Conservation (phyloP, 2,113 vertebrate species). For the Furnarius figulus region DNA sequence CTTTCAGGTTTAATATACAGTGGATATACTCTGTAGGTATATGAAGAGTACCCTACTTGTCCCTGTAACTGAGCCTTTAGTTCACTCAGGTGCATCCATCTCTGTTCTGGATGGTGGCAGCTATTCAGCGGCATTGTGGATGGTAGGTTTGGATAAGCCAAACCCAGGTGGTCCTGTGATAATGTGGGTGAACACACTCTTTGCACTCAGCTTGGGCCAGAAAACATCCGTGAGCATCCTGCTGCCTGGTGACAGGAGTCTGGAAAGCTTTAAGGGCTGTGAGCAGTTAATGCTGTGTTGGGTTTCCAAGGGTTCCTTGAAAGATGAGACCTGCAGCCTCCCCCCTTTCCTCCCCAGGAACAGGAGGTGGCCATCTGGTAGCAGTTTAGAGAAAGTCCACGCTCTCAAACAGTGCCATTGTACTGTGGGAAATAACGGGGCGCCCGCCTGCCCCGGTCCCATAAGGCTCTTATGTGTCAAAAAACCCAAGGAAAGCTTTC, state of each 20-base stretch:
- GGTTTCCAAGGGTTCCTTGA: conserved; percentile 48
- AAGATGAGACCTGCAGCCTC: conserved; percentile 54
- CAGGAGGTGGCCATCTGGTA: conserved; percentile 69
- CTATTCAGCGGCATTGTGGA: fast-evolving
- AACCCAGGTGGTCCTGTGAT: fast-evolving
- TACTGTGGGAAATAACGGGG: conserved; percentile 11
- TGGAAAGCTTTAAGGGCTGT: neutral
- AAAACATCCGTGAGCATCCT: neutral
- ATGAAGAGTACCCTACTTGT: neutral
- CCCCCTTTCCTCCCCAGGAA: conserved; percentile 40
- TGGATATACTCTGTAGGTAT: fast-evolving
- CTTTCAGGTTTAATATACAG: neutral
- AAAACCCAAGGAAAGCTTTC: conserved; percentile 22
- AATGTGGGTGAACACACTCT: fast-evolving
- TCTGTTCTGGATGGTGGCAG: neutral
- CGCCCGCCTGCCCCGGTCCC: conserved; percentile 9
- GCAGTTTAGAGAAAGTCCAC: conserved; percentile 32
- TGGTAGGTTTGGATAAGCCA: neutral
- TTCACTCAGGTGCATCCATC: neutral
- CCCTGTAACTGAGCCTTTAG: neutral
- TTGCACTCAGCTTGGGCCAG: neutral
- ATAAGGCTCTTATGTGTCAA: neutral
- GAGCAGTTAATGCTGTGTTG: neutral
- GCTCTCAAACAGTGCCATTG: conserved; percentile 54
- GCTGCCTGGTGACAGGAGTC: neutral